Evolutionary conservation across 1,140 invertebrate species (phyloP), one percentile per base, ranked within the genome.

Genomic region (Harpegnathos saltator): DNA sequence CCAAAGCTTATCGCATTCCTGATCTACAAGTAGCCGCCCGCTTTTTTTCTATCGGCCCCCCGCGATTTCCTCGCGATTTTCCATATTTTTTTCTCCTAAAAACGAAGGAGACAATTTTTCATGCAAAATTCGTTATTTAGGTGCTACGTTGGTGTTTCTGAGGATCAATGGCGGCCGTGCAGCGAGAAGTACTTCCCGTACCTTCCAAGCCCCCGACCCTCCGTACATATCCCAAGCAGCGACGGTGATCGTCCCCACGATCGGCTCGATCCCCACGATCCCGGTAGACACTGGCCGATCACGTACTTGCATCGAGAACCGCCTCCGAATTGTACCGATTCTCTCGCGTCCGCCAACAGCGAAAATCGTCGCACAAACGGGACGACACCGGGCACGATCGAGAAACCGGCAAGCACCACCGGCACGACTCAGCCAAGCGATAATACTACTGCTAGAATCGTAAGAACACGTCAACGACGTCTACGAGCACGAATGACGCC

Each of bases 81-180:
- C 29, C 5, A 5, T 5, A 5, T 5, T 3, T 33, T 33, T 5
- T 33, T 33, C 29, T 33, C 29, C 5, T 3, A 33, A 33, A 33
- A 33, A 33, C 5, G 1, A 3, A 33, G 5, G 29, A 33, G 29
- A 33, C 1, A 33, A 33, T 5, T 33, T 33, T 33, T 11, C 26
- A 15, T 26, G 7, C 54, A 29, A 56, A 65, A 65, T 26, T 29
- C 52, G 44, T 26, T 14, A 48, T 29, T 1, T 84, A 97, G 97
- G 97, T 97, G 97, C 90, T 97, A 97, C 91, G 97, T 98, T 3
- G 97, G 97, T 61, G 95, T 95, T 12, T 93, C 93, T 1, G 92
- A 95, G 12, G 96, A 97, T 56, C 97, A 98, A 94, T 98, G 97
- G 97, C 94, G 97, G 26, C 97, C 97, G 24, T 98, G 97, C 90